Base-by-base conservation (phyloP, 2,113 vertebrate genomes). In the Festucalex cinctus region DNA sequence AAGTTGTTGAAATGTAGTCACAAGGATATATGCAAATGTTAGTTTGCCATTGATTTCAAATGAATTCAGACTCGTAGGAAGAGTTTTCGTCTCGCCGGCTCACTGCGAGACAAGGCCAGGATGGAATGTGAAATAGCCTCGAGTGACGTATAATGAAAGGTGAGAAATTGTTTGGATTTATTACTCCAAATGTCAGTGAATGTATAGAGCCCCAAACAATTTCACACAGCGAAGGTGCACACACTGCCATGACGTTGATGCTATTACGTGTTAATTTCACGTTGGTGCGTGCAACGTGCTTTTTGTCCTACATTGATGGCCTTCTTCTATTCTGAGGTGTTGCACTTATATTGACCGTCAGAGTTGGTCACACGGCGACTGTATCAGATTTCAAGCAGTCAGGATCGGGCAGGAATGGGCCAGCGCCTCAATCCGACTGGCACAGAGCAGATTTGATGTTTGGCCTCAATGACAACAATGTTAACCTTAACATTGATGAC, bases 321-420 rank as follows among this genome's bases (percentile, higher is more conserved):
- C 54, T 32, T 26, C 51, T 59, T 39, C 59, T 61, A 61, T 61
- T 61, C 24, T 41, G 59, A 61, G 59, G 13, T 32, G 28, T 9
- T 14, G 39, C 59, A 60, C 32, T 24, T 19, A 26, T 35, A 56
- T n/a, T n/a, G 48, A 44, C 56, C 64, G 37, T 26, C 49, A 14
- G 74, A 67, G 68, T 69, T 56, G 43, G 26, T 57, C 67, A 77
- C 64, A 80, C 64, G 73, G 65, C 37, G 19, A 57, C 10, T 12
- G 43, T 44, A 51, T 78, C 73, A 26, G n/a, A 22, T 85, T 69
- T 56, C 65, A 67, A 22, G 20, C 44, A 5, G 37, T 63, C 36
- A 63, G 70, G 53, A 77, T 35, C n/a, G 49, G 35, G 51, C 17
- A 49, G 61, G 35, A 64, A 75, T 71, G 5, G 0, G 9, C 37